These are phyloP conservation scores for Syritta pipiens DNA, from an alignment of 2,888 invertebrate species.

Conservation along the genomic window DNA sequence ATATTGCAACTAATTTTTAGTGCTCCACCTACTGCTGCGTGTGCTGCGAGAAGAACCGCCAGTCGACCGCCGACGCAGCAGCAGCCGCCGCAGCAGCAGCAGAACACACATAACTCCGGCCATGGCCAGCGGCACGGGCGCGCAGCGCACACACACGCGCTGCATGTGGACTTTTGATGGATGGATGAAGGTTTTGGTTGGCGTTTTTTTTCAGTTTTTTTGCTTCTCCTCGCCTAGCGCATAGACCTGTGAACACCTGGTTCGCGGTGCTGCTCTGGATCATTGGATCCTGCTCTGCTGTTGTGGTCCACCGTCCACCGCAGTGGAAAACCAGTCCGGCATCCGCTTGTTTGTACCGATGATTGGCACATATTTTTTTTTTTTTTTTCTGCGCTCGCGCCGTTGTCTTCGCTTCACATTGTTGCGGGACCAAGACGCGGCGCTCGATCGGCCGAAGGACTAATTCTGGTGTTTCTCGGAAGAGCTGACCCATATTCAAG, in stretches of 20 bases:
- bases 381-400: not conserved
- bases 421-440: conserved; percentile 25
- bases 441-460: conserved; percentile 49
- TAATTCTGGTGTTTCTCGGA: conserved; percentile 51
- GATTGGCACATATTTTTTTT: conserved; percentile 50
- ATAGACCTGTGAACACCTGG: conserved; percentile 64
- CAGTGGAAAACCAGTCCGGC: conserved; percentile 63
- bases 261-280: conserved; percentile 64
- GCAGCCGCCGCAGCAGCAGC: conserved; percentile 42
- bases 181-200: conserved; percentile 64
- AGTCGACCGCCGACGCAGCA: conserved; percentile 48
- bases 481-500: conserved; percentile 65
- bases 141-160: conserved; percentile 16
- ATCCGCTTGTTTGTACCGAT: conserved; percentile 63
- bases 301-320: conserved; percentile 23
- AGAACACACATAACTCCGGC: conserved; percentile 40
- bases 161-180: conserved; percentile 60
- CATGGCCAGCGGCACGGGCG: conserved; percentile 22
- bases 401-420: conserved; percentile 45
- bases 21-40: conserved; percentile 68
- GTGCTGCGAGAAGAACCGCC: conserved; percentile 34
- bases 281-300: conserved; percentile 56
- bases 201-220: conserved; percentile 15
- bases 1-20: conserved; percentile 62
- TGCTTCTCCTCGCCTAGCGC: not conserved